Evolutionary conservation across 2,797 vertebrate species (phyloP).

Genomic region (Sebastes aleutianus): DNA sequence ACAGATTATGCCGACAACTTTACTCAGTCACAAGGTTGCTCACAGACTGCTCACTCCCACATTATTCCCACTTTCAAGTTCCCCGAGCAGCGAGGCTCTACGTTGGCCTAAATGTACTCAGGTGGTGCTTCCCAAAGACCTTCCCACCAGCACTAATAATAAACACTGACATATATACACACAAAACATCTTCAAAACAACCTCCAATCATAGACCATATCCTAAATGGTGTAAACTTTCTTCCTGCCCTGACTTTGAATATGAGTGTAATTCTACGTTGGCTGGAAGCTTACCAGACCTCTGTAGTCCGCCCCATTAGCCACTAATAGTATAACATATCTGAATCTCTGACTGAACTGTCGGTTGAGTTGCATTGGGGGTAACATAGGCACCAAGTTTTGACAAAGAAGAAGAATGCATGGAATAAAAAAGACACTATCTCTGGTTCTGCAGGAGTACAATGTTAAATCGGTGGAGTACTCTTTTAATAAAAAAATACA

Average conservation of each 20-base stretch:
- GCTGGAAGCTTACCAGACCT: background rate
- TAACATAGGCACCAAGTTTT: background rate
- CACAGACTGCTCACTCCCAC: constrained; percentile 2
- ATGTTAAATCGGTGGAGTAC: background rate
- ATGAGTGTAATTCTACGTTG: background rate
- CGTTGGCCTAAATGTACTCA: constrained; percentile 3
- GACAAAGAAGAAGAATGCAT: background rate
- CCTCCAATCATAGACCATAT: background rate
- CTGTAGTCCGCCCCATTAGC: background rate
- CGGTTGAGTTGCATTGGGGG: background rate
- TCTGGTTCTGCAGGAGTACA: background rate
- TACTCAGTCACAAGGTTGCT: background rate
- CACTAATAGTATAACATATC: background rate
- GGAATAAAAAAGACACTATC: background rate
- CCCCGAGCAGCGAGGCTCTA: background rate
- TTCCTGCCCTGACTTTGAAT: background rate
- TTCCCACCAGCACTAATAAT: constrained; percentile 18
- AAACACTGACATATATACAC: background rate
- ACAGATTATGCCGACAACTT: background rate
- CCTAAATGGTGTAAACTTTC: background rate
- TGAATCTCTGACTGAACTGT: background rate
- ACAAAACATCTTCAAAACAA: background rate
- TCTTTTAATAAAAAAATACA: background rate
- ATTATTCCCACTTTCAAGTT: constrained; percentile 10
- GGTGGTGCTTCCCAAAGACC: constrained; percentile 8